Base-by-base conservation (phyloP, 2,888 invertebrate species). In the Eupithecia dodoneata region DNA sequence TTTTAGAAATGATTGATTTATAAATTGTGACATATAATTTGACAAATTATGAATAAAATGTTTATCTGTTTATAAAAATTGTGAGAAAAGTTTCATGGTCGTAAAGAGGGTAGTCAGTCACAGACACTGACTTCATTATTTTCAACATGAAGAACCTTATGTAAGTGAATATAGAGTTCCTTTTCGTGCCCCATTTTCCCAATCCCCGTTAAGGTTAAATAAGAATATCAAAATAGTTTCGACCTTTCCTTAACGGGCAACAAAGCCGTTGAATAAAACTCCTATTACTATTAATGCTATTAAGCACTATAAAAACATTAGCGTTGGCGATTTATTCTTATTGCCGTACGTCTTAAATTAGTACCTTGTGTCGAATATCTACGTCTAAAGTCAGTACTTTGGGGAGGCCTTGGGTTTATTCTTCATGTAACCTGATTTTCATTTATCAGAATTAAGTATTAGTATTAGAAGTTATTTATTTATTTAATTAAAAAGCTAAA, bases 241-340 rank as follows among this genome's bases (percentile, higher is more conserved):
- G 49, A 69, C 74, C 59, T 70, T 59, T 69, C 47, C 59, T 15
- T 72, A 72, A 67, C 65, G n/a, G 18, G 47, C 71, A 71, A 72
- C 70, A 75, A 79, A 76, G 70, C 73, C 65, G 76, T 76, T 69
- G 75, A 81, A 85, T 85, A 85, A 83, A 83, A 82, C 79, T 81
- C 78, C 81, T 80, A 83, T 70, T 70, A 72, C 72, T 59, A 72
- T 72, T 72, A 72, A 72, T 72, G 63, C 71, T 76, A 78, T 83
- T 84, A 82, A 81, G 82, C 80, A 82, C 83, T 83, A 85, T 85
- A 86, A 87, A 83, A 87, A 85, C 87, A 87, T 88, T 86, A 85
- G 83, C 81, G 77, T 79, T 75, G 80, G 83, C 86, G 87, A 88
- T 88, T 87, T 87, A 87, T 88, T 88, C 85, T 79, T 84, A 87